phyloP scores from a whole-genome alignment of 2,113 vertebrate species.

The Paramisgurnus dabryanus region DNA sequence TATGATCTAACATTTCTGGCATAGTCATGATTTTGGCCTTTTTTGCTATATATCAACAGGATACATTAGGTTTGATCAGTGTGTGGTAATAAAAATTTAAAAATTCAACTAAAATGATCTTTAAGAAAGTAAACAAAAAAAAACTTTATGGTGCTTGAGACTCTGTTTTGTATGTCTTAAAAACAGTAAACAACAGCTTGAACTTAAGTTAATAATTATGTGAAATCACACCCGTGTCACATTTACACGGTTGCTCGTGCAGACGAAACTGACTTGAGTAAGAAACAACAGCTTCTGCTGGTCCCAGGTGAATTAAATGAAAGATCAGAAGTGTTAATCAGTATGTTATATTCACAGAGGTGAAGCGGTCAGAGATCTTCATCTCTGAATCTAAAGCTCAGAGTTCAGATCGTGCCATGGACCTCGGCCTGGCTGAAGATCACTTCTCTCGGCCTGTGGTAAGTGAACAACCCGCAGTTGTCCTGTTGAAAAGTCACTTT shows the following conservation, averaged over 20 bases:
- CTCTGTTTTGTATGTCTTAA: neutral
- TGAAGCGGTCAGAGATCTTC: constrained; percentile 66
- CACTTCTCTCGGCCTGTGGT: constrained; percentile 94
- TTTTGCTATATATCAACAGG: too few species aligned
- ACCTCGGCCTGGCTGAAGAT: constrained; percentile 90
- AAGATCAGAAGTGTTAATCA: constrained; percentile 22
- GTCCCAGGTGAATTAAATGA: constrained; percentile 6
- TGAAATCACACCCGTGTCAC: neutral
- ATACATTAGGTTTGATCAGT: too few species aligned
- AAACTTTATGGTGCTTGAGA: too few species aligned
- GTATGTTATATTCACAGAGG: constrained; percentile 66
- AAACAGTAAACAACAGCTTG: neutral
- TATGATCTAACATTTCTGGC: too few species aligned
- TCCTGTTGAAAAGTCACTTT: neutral
- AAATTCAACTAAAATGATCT: too few species aligned
- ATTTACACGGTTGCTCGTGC: neutral
- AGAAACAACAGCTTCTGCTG: neutral
- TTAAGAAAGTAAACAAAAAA: too few species aligned
- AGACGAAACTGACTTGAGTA: neutral
- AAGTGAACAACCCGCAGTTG: constrained; percentile 49
- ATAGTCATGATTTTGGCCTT: too few species aligned
- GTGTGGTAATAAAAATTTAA: too few species aligned
- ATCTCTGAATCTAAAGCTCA: constrained; percentile 69
- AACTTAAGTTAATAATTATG: constrained; percentile 14
- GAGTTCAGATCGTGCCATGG: constrained; percentile 80